Conservation (phyloP, 1,140 invertebrate species). For the Bombus sibiricus region DNA sequence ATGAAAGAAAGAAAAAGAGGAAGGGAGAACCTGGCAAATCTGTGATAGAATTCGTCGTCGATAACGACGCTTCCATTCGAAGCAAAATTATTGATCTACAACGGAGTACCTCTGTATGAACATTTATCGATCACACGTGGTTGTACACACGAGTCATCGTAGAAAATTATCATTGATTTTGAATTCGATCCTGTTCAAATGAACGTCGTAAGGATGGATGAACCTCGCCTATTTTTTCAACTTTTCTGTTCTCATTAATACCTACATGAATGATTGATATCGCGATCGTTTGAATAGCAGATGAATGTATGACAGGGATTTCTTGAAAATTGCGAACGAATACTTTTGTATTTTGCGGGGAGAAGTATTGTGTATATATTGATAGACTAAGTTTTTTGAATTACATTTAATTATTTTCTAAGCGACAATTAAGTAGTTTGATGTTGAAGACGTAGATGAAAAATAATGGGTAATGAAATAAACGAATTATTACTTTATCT, state of each 20-base stretch:
- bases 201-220: conserved; percentile 8
- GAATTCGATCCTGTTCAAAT: neutral
- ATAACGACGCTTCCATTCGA: conserved; percentile 1
- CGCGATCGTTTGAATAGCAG: neutral
- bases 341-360: neutral
- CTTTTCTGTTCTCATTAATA: neutral
- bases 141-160: neutral
- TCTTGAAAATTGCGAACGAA: neutral
- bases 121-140: neutral
- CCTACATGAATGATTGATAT: neutral
- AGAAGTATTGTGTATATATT: neutral
- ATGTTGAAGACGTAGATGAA: neutral
- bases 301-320: neutral
- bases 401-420: conserved; percentile 6
- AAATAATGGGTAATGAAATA: neutral
- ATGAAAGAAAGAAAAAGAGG: neutral
- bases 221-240: conserved; percentile 1
- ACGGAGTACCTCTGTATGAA: conserved; percentile 5
- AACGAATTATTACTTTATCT: neutral
- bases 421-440: neutral
- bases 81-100: neutral
- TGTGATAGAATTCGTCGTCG: conserved; percentile 15
- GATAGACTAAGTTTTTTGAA: neutral
- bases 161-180: neutral
- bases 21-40: conserved; percentile 13